Conservation (phyloP, 2,113 vertebrate species). For the Thermophis baileyi region DNA sequence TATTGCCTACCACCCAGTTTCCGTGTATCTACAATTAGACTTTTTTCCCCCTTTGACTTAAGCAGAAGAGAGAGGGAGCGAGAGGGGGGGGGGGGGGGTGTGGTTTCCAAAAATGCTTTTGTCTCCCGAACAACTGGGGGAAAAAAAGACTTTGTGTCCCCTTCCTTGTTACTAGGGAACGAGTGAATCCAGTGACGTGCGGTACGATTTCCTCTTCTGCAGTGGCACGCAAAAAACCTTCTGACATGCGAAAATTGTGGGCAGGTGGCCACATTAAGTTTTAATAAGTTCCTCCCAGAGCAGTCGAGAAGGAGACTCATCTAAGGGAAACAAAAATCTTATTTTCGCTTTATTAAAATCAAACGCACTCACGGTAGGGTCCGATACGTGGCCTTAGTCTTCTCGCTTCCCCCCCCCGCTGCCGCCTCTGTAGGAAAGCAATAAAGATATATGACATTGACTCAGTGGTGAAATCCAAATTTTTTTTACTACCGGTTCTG, state of each 20-base stretch:
- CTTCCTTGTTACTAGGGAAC: neutral
- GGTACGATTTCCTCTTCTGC: neutral
- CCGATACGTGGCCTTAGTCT: neutral
- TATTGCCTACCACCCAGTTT: neutral
- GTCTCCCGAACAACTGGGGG: neutral
- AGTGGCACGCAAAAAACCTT: neutral
- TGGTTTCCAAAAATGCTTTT: neutral
- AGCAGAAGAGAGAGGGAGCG: neutral
- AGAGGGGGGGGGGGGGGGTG: neutral
- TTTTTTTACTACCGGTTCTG: too few relatives aligned
- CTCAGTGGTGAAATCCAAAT: too few relatives aligned
- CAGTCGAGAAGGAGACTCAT: neutral
- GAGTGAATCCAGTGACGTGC: neutral
- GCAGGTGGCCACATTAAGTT: neutral
- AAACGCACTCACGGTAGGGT: neutral
- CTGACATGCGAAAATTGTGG: neutral
- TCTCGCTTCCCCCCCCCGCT: neutral
- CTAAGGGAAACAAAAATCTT: neutral
- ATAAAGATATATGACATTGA: neutral
- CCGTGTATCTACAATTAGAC: neutral
- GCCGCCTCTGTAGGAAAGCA: neutral
- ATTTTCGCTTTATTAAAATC: neutral
- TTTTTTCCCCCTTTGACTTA: neutral
- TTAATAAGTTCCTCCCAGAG: neutral
- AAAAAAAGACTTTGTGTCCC: neutral